Percentiles rank a stretch among this genome's conserved stretches.
Conservation (phyloP, 2,797 vertebrate species). For the Potorous gilbertii region DNA sequence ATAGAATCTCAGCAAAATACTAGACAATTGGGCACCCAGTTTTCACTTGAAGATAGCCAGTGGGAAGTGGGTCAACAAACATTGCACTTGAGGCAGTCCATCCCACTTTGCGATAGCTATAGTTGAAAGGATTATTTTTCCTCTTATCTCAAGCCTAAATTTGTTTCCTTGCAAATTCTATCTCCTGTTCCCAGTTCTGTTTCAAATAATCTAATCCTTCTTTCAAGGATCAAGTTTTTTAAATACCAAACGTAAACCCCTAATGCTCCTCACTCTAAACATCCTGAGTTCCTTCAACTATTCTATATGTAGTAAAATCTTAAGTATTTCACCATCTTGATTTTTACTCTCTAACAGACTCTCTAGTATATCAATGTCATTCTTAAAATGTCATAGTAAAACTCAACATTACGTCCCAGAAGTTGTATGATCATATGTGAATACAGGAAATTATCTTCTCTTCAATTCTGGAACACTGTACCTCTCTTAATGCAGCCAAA, state of each 20-base stretch:
- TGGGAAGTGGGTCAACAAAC: neutral
- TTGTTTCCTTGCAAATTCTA: neutral
- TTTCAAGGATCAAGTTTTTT: neutral
- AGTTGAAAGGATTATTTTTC: neutral
- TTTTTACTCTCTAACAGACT: neutral
- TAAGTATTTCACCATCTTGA: neutral
- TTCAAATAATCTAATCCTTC: neutral
- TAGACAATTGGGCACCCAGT: neutral
- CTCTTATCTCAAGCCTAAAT: neutral
- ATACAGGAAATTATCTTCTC: neutral
- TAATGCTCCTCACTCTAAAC: neutral
- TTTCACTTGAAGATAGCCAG: neutral
- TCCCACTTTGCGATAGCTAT: neutral
- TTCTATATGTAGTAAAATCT: neutral
- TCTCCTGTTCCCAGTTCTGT: neutral
- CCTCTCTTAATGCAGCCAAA: neutral
- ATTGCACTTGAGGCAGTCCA: neutral
- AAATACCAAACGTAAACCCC: neutral
- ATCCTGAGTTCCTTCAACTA: neutral
- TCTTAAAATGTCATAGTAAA: neutral
- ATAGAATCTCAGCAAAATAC: neutral
- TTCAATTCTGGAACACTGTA: neutral
- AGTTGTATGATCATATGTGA: neutral
- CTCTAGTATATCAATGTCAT: neutral
- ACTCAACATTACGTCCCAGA: neutral